A percentile compares a stretch with the other conserved stretches of the same genome.
Evolutionary conservation across 2,797 vertebrate genomes (phyloP).

Genomic region (Myotis pilosus): DNA sequence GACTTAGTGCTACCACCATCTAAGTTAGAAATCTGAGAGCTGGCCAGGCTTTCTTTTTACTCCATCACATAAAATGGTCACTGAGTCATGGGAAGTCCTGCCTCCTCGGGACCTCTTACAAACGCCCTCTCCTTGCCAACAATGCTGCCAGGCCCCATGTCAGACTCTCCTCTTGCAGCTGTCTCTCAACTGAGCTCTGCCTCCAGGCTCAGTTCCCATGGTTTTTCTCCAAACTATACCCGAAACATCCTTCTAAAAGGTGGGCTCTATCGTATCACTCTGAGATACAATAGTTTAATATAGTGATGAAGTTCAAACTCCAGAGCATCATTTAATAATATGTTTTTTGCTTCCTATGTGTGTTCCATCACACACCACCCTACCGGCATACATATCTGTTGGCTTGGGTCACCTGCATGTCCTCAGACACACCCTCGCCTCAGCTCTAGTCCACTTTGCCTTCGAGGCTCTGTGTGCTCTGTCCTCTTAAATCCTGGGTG

Average conservation of each 20-base stretch:
- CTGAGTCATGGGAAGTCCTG: no score
- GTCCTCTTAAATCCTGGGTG: neutral
- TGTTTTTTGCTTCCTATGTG: neutral
- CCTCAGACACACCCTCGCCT: neutral
- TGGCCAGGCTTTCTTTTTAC: neutral
- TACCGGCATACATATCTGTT: neutral
- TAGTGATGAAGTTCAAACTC: neutral
- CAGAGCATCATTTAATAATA: neutral
- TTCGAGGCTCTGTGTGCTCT: neutral
- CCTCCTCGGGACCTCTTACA: neutral
- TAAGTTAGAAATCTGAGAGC: neutral
- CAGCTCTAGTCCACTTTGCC: neutral
- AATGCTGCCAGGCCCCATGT: fast-evolving
- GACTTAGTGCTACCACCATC: neutral
- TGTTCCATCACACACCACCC: neutral
- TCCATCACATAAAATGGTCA: neutral
- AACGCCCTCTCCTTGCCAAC: fast-evolving
- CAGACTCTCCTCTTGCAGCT: neutral
- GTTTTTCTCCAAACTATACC: neutral
- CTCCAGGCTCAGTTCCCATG: neutral
- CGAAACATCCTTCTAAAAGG: neutral
- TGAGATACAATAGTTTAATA: neutral
- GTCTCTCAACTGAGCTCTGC: neutral
- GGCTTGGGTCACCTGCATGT: neutral
- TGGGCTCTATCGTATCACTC: neutral